Conservation (phyloP, 2,113 vertebrate genomes). For the Malurus melanocephalus region DNA sequence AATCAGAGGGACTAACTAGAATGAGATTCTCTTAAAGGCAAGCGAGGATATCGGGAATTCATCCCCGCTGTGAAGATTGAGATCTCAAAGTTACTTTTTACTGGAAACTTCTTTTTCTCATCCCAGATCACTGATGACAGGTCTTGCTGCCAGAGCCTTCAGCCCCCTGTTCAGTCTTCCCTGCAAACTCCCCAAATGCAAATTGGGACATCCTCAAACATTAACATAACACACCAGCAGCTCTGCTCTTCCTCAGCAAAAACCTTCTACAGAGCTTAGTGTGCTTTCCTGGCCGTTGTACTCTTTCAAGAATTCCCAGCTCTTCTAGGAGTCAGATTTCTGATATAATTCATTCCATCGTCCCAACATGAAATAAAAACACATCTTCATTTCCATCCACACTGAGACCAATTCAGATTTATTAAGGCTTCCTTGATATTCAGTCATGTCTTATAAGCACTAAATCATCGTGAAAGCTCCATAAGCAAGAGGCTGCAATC, state of each 20-base stretch:
- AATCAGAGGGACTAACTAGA: not conserved
- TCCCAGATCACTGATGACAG: not conserved
- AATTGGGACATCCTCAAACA: not conserved
- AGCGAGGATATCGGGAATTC: not conserved
- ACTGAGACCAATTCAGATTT: slow-evolving; percentile 66
- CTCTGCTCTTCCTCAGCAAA: not conserved
- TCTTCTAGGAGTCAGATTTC: slow-evolving; percentile 36
- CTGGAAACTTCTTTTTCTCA: not conserved
- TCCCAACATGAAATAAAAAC: slow-evolving; percentile 50
- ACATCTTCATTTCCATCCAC: slow-evolving; percentile 61
- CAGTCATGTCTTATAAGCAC: slow-evolving; percentile 41
- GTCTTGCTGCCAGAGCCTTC: not conserved
- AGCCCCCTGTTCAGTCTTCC: not conserved
- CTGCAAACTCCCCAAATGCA: not conserved
- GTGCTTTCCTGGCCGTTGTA: not conserved
- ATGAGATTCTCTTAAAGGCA: not conserved
- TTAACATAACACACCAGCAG: not conserved
- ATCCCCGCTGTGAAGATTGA: not conserved
- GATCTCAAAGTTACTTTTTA: not conserved
- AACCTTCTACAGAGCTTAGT: not conserved
- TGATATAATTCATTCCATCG: slow-evolving; percentile 51
- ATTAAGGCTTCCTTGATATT: slow-evolving; percentile 59
- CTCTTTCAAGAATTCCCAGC: slow-evolving; percentile 38
- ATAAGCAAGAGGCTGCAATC: not conserved
- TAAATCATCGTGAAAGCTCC: slow-evolving; percentile 48